Percentiles rank a stretch among this genome's conserved stretches.
Evolutionary conservation across 2,888 invertebrate genomes (phyloP).

Genomic region (Achlya flavicornis): DNA sequence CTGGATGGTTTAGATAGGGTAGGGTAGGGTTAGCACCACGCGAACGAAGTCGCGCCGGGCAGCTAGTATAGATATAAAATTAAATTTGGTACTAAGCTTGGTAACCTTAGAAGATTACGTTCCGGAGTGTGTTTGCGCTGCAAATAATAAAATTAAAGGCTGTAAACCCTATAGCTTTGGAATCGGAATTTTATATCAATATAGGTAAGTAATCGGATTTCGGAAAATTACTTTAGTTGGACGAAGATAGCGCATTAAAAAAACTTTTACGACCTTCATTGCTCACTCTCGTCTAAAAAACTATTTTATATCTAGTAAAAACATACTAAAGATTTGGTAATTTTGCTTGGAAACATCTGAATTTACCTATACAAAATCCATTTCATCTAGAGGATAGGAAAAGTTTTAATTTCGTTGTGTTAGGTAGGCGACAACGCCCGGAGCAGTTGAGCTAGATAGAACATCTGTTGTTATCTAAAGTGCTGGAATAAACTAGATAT

Average conservation of each 20-base stretch:
- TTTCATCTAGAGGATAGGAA: conserved; percentile 31
- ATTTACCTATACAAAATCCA: conserved; percentile 25
- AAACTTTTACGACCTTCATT: conserved; percentile 12
- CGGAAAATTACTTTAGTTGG: conserved; percentile 24
- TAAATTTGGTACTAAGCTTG: background rate
- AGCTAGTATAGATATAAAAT: background rate
- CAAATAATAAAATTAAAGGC: background rate
- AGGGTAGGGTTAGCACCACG: background rate
- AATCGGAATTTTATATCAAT: conserved; percentile 30
- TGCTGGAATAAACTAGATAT: conserved; percentile 19
- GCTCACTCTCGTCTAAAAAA: background rate
- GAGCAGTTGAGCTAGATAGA: conserved; percentile 17
- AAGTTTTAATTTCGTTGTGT: conserved; percentile 44
- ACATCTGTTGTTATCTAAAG: conserved; percentile 25
- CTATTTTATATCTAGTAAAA: background rate
- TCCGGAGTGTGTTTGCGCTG: background rate
- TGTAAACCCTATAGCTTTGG: conserved; percentile 18
- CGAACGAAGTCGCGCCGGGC: too few relatives aligned
- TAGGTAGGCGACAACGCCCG: conserved; percentile 19
- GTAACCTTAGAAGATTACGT: background rate
- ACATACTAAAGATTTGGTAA: background rate
- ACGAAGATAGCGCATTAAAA: conserved; percentile 15
- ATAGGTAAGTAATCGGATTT: conserved; percentile 32
- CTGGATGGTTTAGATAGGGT: too few relatives aligned
- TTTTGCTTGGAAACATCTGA: conserved; percentile 18